Evolutionary conservation across 2,888 invertebrate species (phyloP), one percentile per base, ranked within the genome.

Genomic region (Tetragonula carbonaria): DNA sequence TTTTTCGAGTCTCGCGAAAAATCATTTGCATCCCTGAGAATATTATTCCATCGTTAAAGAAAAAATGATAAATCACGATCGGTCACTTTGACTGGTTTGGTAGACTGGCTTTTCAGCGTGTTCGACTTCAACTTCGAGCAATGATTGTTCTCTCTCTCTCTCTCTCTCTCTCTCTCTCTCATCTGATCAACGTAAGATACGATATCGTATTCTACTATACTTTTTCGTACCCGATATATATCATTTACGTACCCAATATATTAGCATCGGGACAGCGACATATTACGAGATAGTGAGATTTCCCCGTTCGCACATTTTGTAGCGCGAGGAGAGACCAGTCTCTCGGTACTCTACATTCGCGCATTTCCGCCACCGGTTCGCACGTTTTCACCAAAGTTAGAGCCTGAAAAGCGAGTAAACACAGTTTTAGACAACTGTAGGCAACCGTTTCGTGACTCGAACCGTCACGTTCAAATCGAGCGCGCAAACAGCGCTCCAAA

Each of bases 351-450:
- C 98, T 96, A 93, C 98, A 98, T 91, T 98, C 97, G 79, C 98
- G 96, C 97, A 98, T 98, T 94, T 98, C 98, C 4, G 97, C 96
- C n/a, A 98, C 97, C 0, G 98, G 97, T 95, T 98, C 98, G 94
- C 98, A 98, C 11, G 98, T 98, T 95, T 98, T 98, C 91, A 98
- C 98, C 92, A 98, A 95, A 2, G 98, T 98, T 90, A 98, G 96
- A 23, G 98, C 98, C 96, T 96, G 93, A n/a, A 59, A 55, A 91
- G 90, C 74, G 62, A 77, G 45, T 14, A 75, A 71, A 23, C 23
- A 23, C 23, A 23, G 23, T n/a, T 14, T 74, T 33, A 23, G 63
- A 74, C 80, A 33, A 74, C 18, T 33, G 23, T 6, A 63, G 53
- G 23, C 23, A 23, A 62, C 50, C 45, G 23, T 63, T 71, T 53